Evolutionary conservation across 1,140 invertebrate species (phyloP), one percentile per base, ranked within the genome.

Genomic region (Catajapyx aquilonaris): DNA sequence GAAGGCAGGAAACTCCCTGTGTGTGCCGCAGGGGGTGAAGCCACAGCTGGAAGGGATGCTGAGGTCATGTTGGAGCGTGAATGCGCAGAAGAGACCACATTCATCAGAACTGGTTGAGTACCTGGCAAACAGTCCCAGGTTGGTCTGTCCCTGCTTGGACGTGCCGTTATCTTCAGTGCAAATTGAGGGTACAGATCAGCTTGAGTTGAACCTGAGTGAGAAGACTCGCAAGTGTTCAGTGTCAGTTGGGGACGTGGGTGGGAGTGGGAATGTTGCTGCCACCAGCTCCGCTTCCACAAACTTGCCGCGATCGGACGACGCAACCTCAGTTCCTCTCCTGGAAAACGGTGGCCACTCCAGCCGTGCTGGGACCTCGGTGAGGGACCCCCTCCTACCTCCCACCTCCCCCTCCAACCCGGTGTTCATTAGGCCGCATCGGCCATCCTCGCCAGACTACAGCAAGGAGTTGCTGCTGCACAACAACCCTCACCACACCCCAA

Each of bases 51-150:
- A 64, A 77, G 76, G 57, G 21, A 55, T 90, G 25, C 67, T 88
- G 35, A 65, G 68, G 44, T 68, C 70, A 2, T 88, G 83, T 54
- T 86, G 83, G 80, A 65, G 66, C 20, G 60, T 61, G 34, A 71
- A 79, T 16, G 56, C 68, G n/a, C 62, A 65, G 20, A 64, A 71
- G 40, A 65, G 85, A 2, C 79, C 81, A 2, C 64, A 68, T 5
- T 77, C 81, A 0, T 63, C 65, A 0, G 75, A 81, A 52, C 72
- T 88, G 20, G 73, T 81, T 0, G 81, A 83, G 38, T 74, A 76
- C 42, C 59, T 91, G 18, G 72, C 72, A 1, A 73, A 71, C 42
- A 73, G 76, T 53, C 73, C 77, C 4, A 64, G 73, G n/a, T 63
- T 88, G 5, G 56, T 90, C 11, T 57, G 67, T 4, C 81, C 85